These are phyloP conservation scores for Percina caprodes DNA, from an alignment of 2,113 vertebrate genomes.

Conservation along the genomic window DNA sequence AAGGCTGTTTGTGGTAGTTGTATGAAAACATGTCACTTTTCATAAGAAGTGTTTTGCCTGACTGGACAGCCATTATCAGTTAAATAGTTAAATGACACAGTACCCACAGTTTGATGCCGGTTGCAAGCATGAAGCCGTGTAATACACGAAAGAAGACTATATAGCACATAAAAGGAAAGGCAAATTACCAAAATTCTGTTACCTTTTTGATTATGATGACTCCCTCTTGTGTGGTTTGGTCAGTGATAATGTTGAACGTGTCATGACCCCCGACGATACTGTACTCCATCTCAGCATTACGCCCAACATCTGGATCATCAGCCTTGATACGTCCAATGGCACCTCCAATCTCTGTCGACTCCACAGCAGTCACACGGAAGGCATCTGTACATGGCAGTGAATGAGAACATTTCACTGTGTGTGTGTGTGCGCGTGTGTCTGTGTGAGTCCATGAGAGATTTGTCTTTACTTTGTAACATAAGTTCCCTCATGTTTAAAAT, in stretches of 20 bases:
- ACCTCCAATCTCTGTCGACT: conserved; percentile 90
- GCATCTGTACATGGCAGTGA: conserved; percentile 80
- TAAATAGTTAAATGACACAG: background rate
- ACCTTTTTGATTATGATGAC: conserved; percentile 96
- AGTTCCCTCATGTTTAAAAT: background rate
- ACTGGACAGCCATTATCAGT: conserved; percentile 28
- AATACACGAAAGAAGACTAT: background rate
- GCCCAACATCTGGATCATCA: conserved; percentile 91
- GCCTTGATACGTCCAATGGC: conserved; percentile 94
- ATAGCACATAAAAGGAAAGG: background rate
- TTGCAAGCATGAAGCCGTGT: background rate
- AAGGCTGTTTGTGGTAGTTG: conserved; percentile 5
- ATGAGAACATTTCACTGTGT: background rate
- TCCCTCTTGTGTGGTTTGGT: conserved; percentile 94
- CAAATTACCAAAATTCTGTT: conserved; percentile 8
- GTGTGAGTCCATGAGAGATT: background rate
- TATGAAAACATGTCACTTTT: conserved; percentile 36
- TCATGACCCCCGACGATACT: conserved; percentile 89
- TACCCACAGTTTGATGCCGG: background rate
- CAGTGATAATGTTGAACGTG: conserved; percentile 91
- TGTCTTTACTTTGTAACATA: background rate
- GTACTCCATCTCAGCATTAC: conserved; percentile 93
- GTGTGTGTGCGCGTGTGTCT: fast-evolving
- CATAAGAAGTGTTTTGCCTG: conserved; percentile 17
- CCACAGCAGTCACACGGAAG: conserved; percentile 90